Conservation (phyloP, 2,888 invertebrate genomes). For the Sepiola atlantica region DNA sequence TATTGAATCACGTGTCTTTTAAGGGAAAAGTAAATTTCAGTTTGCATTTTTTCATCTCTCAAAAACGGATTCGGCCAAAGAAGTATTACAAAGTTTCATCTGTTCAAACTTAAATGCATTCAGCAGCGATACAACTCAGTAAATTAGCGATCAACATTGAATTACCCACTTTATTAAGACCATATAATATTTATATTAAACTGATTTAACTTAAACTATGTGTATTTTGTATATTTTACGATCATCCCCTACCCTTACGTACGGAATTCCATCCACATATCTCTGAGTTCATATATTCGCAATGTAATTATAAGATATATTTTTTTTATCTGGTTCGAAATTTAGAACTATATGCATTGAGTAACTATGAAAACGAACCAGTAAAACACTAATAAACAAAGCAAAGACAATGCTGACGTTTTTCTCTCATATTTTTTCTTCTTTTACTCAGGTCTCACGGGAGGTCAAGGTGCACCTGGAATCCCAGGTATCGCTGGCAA, state of each 20-base stretch:
- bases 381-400: background rate
- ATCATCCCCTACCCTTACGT: background rate
- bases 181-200: too few relatives aligned
- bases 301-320: background rate
- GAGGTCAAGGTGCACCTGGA: conserved; percentile 42
- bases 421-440: background rate
- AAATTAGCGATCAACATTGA: too few relatives aligned
- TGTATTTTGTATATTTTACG: too few relatives aligned
- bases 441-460: background rate
- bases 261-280: background rate
- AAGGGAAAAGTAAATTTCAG: too few relatives aligned
- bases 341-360: background rate
- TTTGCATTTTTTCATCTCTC: too few relatives aligned
- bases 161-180: too few relatives aligned
- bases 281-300: background rate
- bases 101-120: too few relatives aligned
- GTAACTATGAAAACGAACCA: background rate
- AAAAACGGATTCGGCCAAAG: too few relatives aligned
- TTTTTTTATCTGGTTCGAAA: background rate
- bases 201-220: too few relatives aligned
- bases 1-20: too few relatives aligned
- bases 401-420: background rate
- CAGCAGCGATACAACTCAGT: too few relatives aligned
- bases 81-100: too few relatives aligned
- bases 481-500: conserved; percentile 40